Evolutionary conservation across 2,888 invertebrate species (phyloP), one percentile per base, ranked within the genome.

Genomic region (Epistrophella euchroma): DNA sequence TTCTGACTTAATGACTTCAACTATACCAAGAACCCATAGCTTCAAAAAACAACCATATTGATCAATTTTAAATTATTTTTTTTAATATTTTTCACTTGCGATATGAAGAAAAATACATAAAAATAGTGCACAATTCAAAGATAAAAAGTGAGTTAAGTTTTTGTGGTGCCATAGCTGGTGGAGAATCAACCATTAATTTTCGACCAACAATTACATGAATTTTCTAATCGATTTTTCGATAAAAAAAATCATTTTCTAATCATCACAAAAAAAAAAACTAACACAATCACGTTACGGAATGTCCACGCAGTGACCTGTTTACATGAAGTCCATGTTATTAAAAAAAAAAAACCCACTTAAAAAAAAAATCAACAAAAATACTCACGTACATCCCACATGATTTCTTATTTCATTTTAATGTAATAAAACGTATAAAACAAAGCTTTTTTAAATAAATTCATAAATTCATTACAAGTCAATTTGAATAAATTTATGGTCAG

Each of bases 361-460:
- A 22, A 11, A 43, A 25, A 2, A 62, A 28, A 62, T 43, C 13
- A 56, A 32, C 11, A 32, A 43, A 62, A 40, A 40, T 40, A 62
- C 22, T 58, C 56, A 64, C 43, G 45, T 64, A 45, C 45, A 45
- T 40, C 45, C 66, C 66, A 66, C 47, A 35, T 66, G 47, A 66
- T 2, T 43, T n/a, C 0, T 0, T 43, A 7, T 37, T 19, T 22
- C 4, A 5, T 15, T 43, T n/a, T 55, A 28, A 19, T 28, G 9
- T 22, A 45, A 17, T n/a, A 25, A 32, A 64, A 47, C 13, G 2
- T 28, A 28, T 28, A 28, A 62, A 43, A 43, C 43, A 28, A 64
- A 64, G 32, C 47, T 62, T n/a, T 43, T 62, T 43, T 43, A 0
- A 28, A 4, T 4, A 2, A 25, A 25, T 0, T 5, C 28, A 28